A percentile compares a stretch with the other conserved stretches of the same genome.
phyloP scores from a whole-genome alignment of 2,888 invertebrate genomes.

The Portevinia maculata region DNA sequence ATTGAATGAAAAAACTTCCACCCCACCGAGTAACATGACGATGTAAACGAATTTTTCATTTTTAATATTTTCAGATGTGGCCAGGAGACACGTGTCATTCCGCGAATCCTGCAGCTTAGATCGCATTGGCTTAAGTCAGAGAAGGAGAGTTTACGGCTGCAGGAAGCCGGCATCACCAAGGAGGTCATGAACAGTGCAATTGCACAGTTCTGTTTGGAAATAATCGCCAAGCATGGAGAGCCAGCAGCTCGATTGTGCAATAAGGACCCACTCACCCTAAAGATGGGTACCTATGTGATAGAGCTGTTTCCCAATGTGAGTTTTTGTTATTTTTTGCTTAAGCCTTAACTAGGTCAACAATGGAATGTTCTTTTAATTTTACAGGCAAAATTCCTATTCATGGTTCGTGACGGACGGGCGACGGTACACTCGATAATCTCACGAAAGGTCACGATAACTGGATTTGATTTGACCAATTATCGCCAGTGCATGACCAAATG shows the following conservation, averaged over 20 bases:
- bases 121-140: conserved; percentile 97
- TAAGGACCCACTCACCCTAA: conserved; percentile 99
- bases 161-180: conserved; percentile 97
- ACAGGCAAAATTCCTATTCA: conserved; percentile 96
- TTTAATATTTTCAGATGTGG: conserved; percentile 89
- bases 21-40: neutral
- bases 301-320: conserved; percentile 95
- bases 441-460: conserved; percentile 90
- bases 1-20: conserved; percentile 54
- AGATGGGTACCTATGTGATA: conserved; percentile 97
- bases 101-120: conserved; percentile 96
- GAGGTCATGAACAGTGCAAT: conserved; percentile 97
- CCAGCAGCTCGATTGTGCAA: conserved; percentile 97
- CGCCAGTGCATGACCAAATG: conserved; percentile 97
- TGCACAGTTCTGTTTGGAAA: conserved; percentile 97
- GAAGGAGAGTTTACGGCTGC: conserved; percentile 94
- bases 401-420: conserved; percentile 99
- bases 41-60: conserved; percentile 19
- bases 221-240: conserved; percentile 97
- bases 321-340: neutral
- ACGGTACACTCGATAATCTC: conserved; percentile 99
- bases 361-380: conserved; percentile 22
- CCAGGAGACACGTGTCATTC: conserved; percentile 98
- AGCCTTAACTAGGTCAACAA: conserved; percentile 11
- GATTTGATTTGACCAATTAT: conserved; percentile 97